Conservation (phyloP, 2,888 invertebrate genomes). For the Cataglyphis cursor region DNA sequence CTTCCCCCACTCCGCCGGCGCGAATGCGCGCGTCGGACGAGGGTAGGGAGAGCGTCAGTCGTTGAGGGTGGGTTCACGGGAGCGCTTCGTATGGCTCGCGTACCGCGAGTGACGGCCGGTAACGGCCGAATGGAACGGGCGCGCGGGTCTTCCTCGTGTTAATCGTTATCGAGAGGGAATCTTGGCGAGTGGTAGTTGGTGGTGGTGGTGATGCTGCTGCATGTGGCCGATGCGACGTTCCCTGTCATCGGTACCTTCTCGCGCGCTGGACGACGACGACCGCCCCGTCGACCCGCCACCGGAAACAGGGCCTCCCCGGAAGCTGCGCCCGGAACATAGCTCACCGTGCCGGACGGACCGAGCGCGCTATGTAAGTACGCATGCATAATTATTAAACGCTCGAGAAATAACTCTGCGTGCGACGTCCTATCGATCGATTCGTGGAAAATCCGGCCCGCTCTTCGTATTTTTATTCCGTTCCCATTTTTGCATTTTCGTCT, state of each 20-base stretch:
- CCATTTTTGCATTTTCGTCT: not conserved
- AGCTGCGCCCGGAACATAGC: constrained; percentile 6
- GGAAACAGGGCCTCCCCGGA: constrained; percentile 13
- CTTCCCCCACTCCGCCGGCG: not conserved
- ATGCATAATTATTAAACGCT: not conserved
- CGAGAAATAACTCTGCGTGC: not conserved
- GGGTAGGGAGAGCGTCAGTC: not conserved
- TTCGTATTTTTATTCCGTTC: not conserved
- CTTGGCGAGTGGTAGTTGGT: not conserved
- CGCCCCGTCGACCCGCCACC: not conserved
- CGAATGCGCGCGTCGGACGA: too few species aligned
- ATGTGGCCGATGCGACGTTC: constrained; percentile 39
- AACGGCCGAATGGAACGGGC: constrained; percentile 20
- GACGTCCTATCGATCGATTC: not conserved
- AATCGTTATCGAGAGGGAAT: not conserved
- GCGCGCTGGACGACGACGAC: constrained; percentile 15
- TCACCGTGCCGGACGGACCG: not conserved
- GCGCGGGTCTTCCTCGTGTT: not conserved
- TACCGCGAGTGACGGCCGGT: constrained; percentile 27
- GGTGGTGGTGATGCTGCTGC: not conserved
- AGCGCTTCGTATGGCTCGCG: constrained; percentile 5
- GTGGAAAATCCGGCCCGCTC: not conserved
- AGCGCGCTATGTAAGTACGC: constrained; percentile 19
- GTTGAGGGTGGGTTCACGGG: not conserved
- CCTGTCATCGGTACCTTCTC: not conserved